Base-by-base conservation (phyloP, 2,888 invertebrate species). In the Pyrrhia umbra region DNA sequence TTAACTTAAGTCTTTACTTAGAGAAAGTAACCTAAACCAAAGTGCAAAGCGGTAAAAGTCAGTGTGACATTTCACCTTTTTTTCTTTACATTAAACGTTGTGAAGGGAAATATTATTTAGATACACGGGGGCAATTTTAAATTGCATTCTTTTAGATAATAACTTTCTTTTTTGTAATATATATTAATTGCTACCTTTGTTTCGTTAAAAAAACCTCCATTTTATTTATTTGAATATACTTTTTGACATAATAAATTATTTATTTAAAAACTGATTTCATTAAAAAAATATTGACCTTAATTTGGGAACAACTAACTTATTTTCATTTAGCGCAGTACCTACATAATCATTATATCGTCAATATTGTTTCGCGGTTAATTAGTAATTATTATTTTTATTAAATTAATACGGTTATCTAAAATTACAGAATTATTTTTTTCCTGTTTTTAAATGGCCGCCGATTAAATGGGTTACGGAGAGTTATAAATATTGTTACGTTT, bases 21-120 rank as follows among this genome's bases (percentile, higher is more conserved):
- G 87, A 80, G 88, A 89, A 89, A 89, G 88, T 86, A 75, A 77
- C 85, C 83, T 79, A 80, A 82, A 78, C 77, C 75, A 79, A 84
- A 84, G 79, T 79, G 79, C 82, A 82, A 67, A 79, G 75, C 78
- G 81, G 79, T 80, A 80, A 83, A 85, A 84, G 86, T 84, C 81
- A 80, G 63, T 69, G 72, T 83, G 83, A 81, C 83, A 84, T 87
- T 88, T 79, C 59, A 68, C 9, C 23, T 60, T 34, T 61, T 65
- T 68, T 62, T 62, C 49, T n/a, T 16, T 43, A 3, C 16, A 3
- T 39, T 68, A 25, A 57, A 20, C 49, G 50, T 20, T 23, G 6
- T 8, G 8, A 39, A 54, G 23, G 60, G 9, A 20, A 46, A 34
- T 20, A 42, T n/a, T n/a, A n/a, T 52, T 46, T 25, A 34, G 13